Conservation (phyloP, 2,888 invertebrate species). For the Tipula confusa region DNA sequence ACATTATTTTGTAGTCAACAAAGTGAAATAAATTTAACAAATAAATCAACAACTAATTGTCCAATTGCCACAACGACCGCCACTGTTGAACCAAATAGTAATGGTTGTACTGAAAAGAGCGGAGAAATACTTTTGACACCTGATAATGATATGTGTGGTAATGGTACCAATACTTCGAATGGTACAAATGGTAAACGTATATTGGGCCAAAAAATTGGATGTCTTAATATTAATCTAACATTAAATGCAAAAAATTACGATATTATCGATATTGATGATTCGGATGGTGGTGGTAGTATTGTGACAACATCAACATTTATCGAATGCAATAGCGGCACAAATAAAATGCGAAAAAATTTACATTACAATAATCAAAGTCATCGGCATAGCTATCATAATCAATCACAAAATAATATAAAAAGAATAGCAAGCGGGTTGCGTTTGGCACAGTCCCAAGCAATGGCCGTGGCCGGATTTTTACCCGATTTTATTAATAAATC, state of each 20-base stretch:
- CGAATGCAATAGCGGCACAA: conserved; percentile 36
- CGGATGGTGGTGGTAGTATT: conserved; percentile 41
- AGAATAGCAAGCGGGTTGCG: conserved; percentile 65
- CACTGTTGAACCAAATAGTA: conserved; percentile 39
- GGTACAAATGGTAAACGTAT: background rate
- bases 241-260: conserved; percentile 36
- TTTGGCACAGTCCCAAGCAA: conserved; percentile 66
- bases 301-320: conserved; percentile 41
- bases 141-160: background rate
- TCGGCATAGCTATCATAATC: conserved; percentile 39
- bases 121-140: background rate
- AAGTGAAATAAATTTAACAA: background rate
- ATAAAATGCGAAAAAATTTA: conserved; percentile 36
- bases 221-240: conserved; percentile 3
- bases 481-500: conserved; percentile 44
- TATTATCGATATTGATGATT: conserved; percentile 39
- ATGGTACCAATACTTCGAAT: background rate
- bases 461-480: conserved; percentile 65
- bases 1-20: conserved; percentile 25
- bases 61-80: conserved; percentile 40
- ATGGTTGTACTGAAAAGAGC: background rate
- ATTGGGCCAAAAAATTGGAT: background rate
- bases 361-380: conserved; percentile 33
- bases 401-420: conserved; percentile 43
- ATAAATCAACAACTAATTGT: background rate